phyloP scores from a whole-genome alignment of 2,797 vertebrate species.

The Acropternis orthonyx region DNA sequence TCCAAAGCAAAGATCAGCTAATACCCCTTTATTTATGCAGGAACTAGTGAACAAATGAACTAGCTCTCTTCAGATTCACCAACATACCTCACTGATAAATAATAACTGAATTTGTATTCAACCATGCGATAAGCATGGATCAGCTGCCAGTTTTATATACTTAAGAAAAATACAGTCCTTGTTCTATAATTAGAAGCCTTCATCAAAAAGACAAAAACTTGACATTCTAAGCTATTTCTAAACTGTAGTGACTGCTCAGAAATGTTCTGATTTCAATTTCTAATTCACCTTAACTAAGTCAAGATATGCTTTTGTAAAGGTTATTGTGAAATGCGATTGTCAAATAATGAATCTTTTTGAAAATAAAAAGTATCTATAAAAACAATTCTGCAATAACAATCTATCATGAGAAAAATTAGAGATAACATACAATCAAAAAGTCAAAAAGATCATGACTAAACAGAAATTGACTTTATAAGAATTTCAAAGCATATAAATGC shows the following conservation, averaged over 20 bases:
- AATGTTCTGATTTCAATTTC: neutral
- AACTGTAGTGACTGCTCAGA: neutral
- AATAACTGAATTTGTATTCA: neutral
- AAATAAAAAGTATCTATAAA: neutral
- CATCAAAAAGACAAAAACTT: neutral
- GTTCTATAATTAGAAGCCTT: neutral
- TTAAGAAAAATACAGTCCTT: neutral
- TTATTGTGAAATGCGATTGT: neutral
- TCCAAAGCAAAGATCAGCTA: neutral
- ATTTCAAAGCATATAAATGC: neutral
- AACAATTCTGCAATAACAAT: neutral
- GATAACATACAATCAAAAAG: neutral
- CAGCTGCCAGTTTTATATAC: neutral
- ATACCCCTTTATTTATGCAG: neutral
- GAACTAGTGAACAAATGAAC: neutral
- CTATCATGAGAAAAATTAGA: neutral
- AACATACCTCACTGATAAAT: neutral
- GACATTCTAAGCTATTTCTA: neutral
- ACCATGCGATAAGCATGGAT: neutral
- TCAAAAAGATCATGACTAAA: neutral
- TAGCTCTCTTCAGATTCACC: neutral
- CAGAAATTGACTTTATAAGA: neutral
- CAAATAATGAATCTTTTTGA: neutral
- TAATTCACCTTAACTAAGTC: neutral
- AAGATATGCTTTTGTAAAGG: neutral